phyloP scores from a whole-genome alignment of 2,888 invertebrate genomes.

The Drosophila nigritarsus region DNA sequence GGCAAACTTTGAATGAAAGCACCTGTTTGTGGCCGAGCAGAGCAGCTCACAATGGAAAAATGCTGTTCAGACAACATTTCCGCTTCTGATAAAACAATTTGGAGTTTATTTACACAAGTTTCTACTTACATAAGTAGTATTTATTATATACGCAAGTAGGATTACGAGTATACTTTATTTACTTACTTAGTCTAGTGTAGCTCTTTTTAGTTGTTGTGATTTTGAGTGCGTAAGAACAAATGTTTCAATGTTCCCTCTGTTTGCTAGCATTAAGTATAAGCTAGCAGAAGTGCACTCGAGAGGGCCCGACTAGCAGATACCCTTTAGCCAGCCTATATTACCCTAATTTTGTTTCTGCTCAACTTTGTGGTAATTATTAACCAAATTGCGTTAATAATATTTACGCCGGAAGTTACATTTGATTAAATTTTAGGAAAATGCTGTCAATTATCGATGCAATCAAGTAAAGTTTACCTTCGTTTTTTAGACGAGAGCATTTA shows the following conservation, averaged over 20 bases:
- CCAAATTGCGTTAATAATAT: not conserved
- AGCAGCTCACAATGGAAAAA: slow-evolving; percentile 15
- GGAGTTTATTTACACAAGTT: slow-evolving; percentile 42
- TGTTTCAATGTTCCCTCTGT: slow-evolving; percentile 25
- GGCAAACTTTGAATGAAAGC: slow-evolving; percentile 47
- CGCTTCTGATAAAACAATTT: slow-evolving; percentile 63
- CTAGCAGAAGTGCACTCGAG: not conserved
- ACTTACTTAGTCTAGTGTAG: not conserved
- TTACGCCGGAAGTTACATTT: not conserved
- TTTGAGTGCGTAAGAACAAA: slow-evolving; percentile 51
- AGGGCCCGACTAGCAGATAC: not conserved
- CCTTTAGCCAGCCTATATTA: not conserved
- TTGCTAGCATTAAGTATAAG: not conserved
- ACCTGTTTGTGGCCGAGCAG: slow-evolving; percentile 48
- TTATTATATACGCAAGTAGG: slow-evolving; percentile 10
- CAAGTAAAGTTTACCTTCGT: not conserved
- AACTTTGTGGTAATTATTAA: not conserved
- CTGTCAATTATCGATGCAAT: not conserved
- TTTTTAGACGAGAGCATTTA: not conserved
- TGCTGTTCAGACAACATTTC: slow-evolving; percentile 57
- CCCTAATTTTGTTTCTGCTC: not conserved
- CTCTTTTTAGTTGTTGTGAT: slow-evolving; percentile 32
- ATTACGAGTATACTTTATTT: slow-evolving; percentile 10
- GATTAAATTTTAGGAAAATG: not conserved
- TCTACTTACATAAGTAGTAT: slow-evolving; percentile 4